Evolutionary conservation across 1,140 invertebrate genomes (phyloP).

Genomic region (Ladona fulva): DNA sequence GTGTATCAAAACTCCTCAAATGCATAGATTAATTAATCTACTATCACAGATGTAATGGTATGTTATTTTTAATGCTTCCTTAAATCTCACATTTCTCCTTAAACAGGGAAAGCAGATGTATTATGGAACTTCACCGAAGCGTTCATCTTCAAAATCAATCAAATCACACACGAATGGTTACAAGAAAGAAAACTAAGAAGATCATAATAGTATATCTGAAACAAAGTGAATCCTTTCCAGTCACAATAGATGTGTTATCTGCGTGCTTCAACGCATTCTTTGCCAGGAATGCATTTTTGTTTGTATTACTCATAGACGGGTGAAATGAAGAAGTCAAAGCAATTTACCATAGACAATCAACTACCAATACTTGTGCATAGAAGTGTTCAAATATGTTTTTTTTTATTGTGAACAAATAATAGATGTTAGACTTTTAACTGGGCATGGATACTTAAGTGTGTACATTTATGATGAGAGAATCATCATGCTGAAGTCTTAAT

Average conservation of each 20-base stretch:
- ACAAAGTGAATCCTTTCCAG: neutral
- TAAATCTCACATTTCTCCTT: neutral
- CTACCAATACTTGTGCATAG: neutral
- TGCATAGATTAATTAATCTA: neutral
- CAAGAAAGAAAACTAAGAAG: neutral
- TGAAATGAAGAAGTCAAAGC: neutral
- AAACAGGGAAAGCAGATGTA: neutral
- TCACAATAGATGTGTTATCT: neutral
- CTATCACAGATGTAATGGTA: neutral
- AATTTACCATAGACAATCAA: neutral
- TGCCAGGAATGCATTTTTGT: neutral
- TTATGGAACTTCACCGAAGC: neutral
- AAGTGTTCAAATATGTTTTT: neutral
- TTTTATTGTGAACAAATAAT: neutral
- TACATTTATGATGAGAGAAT: neutral
- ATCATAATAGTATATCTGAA: neutral
- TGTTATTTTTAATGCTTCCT: neutral
- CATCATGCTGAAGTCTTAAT: neutral
- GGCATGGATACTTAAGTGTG: neutral
- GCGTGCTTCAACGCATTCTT: neutral
- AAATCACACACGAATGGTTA: neutral
- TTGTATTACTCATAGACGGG: neutral
- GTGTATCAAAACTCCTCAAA: constrained; percentile 23
- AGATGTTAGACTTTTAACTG: neutral
- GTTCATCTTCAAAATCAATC: neutral